Base-by-base conservation (phyloP, 2,888 invertebrate genomes). In the Agrotis exclamationis region DNA sequence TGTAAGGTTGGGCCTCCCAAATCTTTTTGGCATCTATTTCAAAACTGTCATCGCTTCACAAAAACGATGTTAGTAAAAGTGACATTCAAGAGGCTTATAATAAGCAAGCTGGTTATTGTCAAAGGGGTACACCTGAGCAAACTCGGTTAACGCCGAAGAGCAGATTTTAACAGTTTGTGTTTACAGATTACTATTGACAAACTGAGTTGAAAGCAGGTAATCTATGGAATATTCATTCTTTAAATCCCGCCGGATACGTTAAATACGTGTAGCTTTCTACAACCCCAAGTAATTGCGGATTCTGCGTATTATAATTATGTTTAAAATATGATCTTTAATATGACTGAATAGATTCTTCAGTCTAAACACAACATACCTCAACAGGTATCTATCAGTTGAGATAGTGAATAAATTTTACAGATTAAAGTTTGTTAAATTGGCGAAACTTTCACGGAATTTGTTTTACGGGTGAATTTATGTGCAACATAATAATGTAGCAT, bases 81-180 rank as follows among this genome's bases (percentile, higher is more conserved):
- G 87, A 84, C 87, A 89, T 88, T 89, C 88, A 88, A 91, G 90
- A 92, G 91, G 91, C 85, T 89, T 90, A 89, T 86, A 85, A 89
- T 86, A 87, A 84, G 85, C 87, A 83, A 87, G 83, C 85, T 88
- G 81, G 84, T 88, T 87, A 87, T 91, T 91, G 86, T 90, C 70
- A 88, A 89, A 87, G 86, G 87, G 88, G 65, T 87, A 85, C 94
- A 95, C 95, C 95, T 95, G 95, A 94, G 88, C 92, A 95, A 95
- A 96, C 95, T 92, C 86, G 86, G 86, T 82, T 87, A 86, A 89
- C 92, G 91, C 91, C 93, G 93, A 93, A 94, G 93, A 92, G 89
- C 85, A 92, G 94, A 95, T 94, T 95, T 95, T 95, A 92, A 95
- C 95, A 95, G 95, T 95, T 96, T 92, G 85, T 95, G 91, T 96